Base-by-base conservation (phyloP, 2,113 vertebrate species). In the Rhinolophus sinicus region DNA sequence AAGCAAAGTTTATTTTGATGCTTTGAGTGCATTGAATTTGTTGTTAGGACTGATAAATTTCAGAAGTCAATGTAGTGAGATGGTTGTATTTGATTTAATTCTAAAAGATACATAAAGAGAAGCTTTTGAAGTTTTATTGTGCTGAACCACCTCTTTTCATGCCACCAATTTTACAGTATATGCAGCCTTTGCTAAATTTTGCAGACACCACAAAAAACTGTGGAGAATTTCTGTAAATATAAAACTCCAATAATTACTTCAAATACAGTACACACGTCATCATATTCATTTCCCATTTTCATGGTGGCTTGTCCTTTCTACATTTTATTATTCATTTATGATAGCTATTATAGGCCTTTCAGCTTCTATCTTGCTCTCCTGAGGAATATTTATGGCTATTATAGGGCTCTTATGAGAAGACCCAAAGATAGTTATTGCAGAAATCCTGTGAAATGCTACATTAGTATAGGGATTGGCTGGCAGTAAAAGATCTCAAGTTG, bases 261-360 rank as follows among this genome's bases (percentile, higher is more conserved):
- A 92, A 95, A 94, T 97, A 95, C 97, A 98, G 97, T 96, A 98
- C 94, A 98, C 95, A 97, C 64, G 97, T 98, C 98, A 98, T 98
- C 98, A 98, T 97, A 98, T 98, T 98, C 98, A 98, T 98, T 98
- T 98, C 98, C 98, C 98, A 98, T 98, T 99, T 99, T 99, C 98
- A 97, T 98, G 97, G 98, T 97, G 98, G 93, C 98, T 98, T 98
- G 98, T 99, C 98, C 98, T 98, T 98, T 98, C 97, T 98, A 97
- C 97, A 97, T 98, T 99, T 99, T 99, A 99, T 98, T 99, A 99
- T 99, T 99, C 98, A 99, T 99, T 99, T 99, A 99, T 98, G 98
- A 98, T 98, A 98, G 98, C 98, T 98, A 98, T 99, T 98, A 99
- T 97, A 98, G 97, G 97, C 95, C 98, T 99, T 98, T 98, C 98